phyloP scores from a whole-genome alignment of 1,140 invertebrate genomes.

The Zaprionus nigranus region DNA sequence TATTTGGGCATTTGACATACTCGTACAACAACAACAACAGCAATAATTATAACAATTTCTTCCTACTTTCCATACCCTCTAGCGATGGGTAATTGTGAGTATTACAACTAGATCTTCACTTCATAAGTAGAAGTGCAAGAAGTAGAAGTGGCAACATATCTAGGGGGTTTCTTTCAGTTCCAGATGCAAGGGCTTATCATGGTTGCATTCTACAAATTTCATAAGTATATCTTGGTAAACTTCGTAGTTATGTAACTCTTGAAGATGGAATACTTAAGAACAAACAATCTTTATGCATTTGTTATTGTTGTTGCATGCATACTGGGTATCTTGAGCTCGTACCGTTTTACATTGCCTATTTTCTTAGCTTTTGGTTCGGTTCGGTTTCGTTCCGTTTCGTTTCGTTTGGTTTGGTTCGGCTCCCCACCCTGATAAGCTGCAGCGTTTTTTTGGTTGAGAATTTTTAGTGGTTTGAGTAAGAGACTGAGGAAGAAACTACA shows the following conservation, averaged over 20 bases:
- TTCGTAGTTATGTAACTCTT: background rate
- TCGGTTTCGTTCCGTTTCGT: conserved; percentile 1
- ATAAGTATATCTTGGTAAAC: background rate
- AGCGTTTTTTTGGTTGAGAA: conserved; percentile 3
- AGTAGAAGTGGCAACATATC: background rate
- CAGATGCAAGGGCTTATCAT: background rate
- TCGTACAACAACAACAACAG: conserved; percentile 8
- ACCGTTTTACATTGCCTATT: background rate
- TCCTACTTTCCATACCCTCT: conserved; percentile 3
- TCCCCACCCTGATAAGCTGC: conserved; percentile 19
- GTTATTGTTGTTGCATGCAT: too few species aligned
- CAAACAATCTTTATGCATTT: background rate
- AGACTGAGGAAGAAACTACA: background rate
- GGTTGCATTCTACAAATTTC: background rate
- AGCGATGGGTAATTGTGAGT: background rate
- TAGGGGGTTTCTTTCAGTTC: background rate
- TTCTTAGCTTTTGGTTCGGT: background rate
- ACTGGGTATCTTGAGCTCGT: background rate
- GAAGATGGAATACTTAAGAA: background rate
- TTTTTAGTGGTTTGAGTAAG: conserved; percentile 1
- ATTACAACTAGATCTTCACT: background rate
- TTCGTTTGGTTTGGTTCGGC: conserved; percentile 1
- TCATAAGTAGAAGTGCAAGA: background rate
- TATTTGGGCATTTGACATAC: conserved; percentile 42
- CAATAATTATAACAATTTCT: conserved; percentile 35